A percentile compares a stretch with the other conserved stretches of the same genome.
Conservation (phyloP, 2,797 vertebrate genomes). For the Protosalanx chinensis region DNA sequence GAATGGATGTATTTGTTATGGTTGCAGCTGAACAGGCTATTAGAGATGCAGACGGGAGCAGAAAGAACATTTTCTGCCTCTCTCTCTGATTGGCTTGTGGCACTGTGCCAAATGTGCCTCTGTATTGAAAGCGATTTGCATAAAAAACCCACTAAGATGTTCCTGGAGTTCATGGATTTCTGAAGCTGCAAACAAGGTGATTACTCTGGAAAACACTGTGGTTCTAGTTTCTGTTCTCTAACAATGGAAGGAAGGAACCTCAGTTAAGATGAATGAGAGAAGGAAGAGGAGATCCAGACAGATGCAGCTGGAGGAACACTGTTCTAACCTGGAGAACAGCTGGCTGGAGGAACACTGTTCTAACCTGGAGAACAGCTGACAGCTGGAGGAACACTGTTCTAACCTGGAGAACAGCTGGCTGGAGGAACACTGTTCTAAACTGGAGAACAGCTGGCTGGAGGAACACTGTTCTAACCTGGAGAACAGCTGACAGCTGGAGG, state of each 20-base stretch:
- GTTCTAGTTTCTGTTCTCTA: neutral
- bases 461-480: no score
- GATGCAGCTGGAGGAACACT: constrained; percentile 24
- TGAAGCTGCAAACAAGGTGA: constrained; percentile 27
- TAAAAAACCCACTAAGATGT: constrained; percentile 55
- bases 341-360: constrained; percentile 48
- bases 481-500: no score
- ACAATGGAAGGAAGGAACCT: neutral
- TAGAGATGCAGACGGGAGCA: constrained; percentile 19
- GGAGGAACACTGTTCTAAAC: no score
- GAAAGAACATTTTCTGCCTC: constrained; percentile 6
- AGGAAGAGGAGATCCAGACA: neutral
- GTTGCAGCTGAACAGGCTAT: neutral
- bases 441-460: no score
- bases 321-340: no score
- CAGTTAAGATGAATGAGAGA: neutral
- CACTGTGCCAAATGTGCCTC: constrained; percentile 48
- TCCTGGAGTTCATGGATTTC: constrained; percentile 31
- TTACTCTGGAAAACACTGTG: constrained; percentile 42
- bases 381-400: no score
- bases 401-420: no score
- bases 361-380: constrained; percentile 54
- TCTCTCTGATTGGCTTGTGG: constrained; percentile 10
- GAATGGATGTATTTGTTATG: no score
- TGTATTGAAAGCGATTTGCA: constrained; percentile 53